A percentile compares a stretch with the other conserved stretches of the same genome.
phyloP scores from a whole-genome alignment of 2,113 vertebrate genomes.

The Ictalurus furcatus region DNA sequence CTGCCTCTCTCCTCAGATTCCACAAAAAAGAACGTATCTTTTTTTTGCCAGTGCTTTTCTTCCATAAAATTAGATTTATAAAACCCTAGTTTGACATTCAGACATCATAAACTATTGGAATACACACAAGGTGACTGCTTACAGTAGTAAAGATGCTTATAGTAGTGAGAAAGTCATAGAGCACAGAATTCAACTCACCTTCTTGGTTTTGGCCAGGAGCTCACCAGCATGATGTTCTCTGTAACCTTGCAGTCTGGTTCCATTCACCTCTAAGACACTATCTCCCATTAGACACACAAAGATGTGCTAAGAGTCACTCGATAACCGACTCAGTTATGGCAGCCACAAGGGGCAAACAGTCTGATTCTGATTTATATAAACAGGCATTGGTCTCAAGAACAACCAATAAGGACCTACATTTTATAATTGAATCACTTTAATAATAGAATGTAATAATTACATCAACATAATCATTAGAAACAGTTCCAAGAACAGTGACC shows the following conservation, averaged over 20 bases:
- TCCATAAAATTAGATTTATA: not conserved
- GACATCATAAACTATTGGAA: not conserved
- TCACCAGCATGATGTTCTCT: conserved; percentile 85
- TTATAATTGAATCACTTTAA: not conserved
- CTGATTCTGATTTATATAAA: not conserved
- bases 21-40: not conserved
- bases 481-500: not conserved
- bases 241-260: conserved; percentile 64
- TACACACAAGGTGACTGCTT: not conserved
- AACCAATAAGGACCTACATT: not conserved
- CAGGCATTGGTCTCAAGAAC: not conserved
- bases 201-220: conserved; percentile 75
- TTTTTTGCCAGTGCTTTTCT: not conserved
- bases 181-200: conserved; percentile 66
- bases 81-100: not conserved
- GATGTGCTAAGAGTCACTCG: not conserved
- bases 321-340: not conserved
- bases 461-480: not conserved
- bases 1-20: not conserved
- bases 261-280: conserved; percentile 80
- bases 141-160: not conserved
- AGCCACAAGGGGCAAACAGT: not conserved
- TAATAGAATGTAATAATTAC: not conserved
- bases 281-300: conserved; percentile 72
- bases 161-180: not conserved